A percentile compares a stretch with the other conserved stretches of the same genome.
phyloP scores from a whole-genome alignment of 1,140 invertebrate species.

The Brachionus plicatilis region DNA sequence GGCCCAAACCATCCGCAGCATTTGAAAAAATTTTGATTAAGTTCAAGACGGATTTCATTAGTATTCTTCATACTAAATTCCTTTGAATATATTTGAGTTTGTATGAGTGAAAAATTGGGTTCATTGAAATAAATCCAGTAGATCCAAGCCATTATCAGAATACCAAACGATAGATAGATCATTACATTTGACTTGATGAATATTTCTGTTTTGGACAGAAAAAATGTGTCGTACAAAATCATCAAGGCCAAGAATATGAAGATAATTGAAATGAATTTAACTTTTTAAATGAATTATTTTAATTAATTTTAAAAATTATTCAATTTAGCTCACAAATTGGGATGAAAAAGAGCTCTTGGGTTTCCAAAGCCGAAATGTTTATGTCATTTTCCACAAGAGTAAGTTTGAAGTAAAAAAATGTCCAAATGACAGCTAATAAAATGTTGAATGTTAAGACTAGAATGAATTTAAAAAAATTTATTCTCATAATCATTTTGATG shows the following conservation, averaged over 20 bases:
- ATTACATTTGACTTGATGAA: not conserved
- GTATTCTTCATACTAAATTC: not conserved
- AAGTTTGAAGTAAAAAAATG: not conserved
- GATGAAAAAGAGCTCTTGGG: not conserved
- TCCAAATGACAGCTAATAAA: not conserved
- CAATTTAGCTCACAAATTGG: not conserved
- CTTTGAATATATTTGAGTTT: not conserved
- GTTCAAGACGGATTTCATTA: not conserved
- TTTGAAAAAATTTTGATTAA: not conserved
- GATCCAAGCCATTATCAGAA: not conserved
- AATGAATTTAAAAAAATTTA: not conserved
- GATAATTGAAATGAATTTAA: not conserved
- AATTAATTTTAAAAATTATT: not conserved
- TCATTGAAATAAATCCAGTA: not conserved
- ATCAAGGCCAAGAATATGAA: not conserved
- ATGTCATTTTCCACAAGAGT: not conserved
- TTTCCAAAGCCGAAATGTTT: not conserved
- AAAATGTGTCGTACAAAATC: not conserved
- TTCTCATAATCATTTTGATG: not conserved
- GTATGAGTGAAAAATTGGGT: not conserved
- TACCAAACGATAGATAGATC: not conserved
- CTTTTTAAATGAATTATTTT: not conserved
- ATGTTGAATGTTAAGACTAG: not conserved
- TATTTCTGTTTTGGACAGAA: not conserved
- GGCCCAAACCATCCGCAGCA: not conserved